These are phyloP conservation scores for Falco novaeseelandiae DNA, from an alignment of 2,797 vertebrate genomes.

Conservation along the genomic window DNA sequence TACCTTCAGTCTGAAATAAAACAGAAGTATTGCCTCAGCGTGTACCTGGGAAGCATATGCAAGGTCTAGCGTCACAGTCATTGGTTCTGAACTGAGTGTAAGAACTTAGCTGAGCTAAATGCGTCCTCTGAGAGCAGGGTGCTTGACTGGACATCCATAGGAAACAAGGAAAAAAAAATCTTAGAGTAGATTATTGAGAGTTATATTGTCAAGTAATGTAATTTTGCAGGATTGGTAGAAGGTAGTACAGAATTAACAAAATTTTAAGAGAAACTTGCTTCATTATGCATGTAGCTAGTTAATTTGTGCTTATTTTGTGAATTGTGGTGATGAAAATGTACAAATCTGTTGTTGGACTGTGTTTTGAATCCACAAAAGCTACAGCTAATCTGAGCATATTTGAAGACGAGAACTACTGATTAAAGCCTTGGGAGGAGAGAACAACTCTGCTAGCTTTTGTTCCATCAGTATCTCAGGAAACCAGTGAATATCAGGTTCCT, in stretches of 20 bases:
- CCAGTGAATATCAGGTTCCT: not conserved
- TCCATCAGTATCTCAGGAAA: constrained; percentile 6
- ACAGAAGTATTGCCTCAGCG: not conserved
- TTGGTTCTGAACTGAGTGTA: not conserved
- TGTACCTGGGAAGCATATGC: not conserved
- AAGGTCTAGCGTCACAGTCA: not conserved
- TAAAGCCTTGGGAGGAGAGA: constrained; percentile 26
- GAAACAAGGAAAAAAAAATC: not conserved
- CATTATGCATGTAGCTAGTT: not conserved
- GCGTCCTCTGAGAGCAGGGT: not conserved
- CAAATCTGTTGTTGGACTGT: not conserved
- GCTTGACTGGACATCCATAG: not conserved
- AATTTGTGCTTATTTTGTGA: constrained; percentile 29
- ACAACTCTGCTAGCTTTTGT: constrained; percentile 24
- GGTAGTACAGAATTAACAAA: not conserved
- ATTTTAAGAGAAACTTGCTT: not conserved
- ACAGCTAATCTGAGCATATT: not conserved
- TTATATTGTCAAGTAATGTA: not conserved
- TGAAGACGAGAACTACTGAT: constrained; percentile 30
- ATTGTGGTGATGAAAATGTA: not conserved
- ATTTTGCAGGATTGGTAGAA: not conserved
- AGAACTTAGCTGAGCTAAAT: not conserved
- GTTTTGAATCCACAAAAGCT: constrained; percentile 25
- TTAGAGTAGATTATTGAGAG: not conserved
- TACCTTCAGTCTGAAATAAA: not conserved